These are phyloP conservation scores for Epinephelus malabaricus DNA, from an alignment of 2,797 vertebrate genomes.

Conservation along the genomic window DNA sequence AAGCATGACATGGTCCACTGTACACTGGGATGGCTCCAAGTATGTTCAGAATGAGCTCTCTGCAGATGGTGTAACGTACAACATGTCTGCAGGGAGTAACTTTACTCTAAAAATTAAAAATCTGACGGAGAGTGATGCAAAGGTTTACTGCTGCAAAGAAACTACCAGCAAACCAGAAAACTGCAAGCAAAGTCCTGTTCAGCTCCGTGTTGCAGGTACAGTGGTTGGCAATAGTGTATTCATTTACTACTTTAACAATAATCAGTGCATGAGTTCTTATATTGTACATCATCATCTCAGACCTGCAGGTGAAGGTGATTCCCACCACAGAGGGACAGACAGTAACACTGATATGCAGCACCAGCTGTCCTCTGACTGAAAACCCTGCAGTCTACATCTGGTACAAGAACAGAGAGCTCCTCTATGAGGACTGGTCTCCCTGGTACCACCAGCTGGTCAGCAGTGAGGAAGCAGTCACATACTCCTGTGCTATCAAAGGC, in stretches of 20 bases:
- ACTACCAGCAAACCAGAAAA: accelerated
- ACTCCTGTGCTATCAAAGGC: slow-evolving; percentile 21
- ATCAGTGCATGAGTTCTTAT: background rate
- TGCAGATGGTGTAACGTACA: background rate
- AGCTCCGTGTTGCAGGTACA: slow-evolving; percentile 30
- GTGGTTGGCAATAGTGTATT: accelerated
- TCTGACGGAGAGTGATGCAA: background rate
- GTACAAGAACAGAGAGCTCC: slow-evolving; percentile 25
- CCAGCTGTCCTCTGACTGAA: slow-evolving; percentile 30
- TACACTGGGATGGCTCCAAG: accelerated
- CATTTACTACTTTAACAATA: background rate
- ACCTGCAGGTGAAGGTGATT: slow-evolving; percentile 27
- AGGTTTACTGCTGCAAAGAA: background rate
- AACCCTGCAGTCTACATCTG: slow-evolving; percentile 30
- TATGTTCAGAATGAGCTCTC: background rate
- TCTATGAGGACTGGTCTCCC: background rate
- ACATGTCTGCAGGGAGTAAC: background rate
- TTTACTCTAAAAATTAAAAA: slow-evolving; percentile 4
- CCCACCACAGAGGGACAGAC: background rate
- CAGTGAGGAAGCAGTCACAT: slow-evolving; percentile 4
- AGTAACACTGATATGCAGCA: slow-evolving; percentile 32
- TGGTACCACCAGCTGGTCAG: slow-evolving; percentile 11
- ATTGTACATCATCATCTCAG: background rate
- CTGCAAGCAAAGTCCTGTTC: background rate
- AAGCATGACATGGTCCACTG: background rate